Conservation (phyloP, 2,113 vertebrate species). For the Tetrao urogallus region DNA sequence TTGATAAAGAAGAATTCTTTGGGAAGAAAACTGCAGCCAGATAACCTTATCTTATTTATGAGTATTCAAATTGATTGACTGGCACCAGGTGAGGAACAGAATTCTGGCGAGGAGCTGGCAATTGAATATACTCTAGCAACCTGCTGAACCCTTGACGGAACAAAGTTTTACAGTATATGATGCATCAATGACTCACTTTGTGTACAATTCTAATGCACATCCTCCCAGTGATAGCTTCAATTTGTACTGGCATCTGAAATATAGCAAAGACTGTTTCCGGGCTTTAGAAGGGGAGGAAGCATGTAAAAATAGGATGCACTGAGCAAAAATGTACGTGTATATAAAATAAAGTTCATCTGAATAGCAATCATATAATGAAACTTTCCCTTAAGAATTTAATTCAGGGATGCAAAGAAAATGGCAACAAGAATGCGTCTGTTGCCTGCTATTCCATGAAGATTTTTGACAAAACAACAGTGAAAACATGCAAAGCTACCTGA, state of each 20-base stretch:
- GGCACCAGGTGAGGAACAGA: conserved; percentile 30
- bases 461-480: conserved; percentile 15
- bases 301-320: not conserved
- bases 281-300: not conserved
- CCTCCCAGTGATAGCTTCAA: conserved; percentile 27
- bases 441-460: not conserved
- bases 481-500: not conserved
- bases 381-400: not conserved
- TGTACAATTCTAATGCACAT: conserved; percentile 35
- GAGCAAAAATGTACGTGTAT: not conserved
- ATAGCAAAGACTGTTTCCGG: not conserved
- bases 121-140: conserved; percentile 28
- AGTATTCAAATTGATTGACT: conserved; percentile 48
- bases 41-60: conserved; percentile 57
- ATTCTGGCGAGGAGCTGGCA: conserved; percentile 34
- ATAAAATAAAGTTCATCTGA: not conserved
- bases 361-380: not conserved
- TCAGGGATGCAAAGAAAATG: not conserved
- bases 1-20: conserved; percentile 21
- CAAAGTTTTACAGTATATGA: conserved; percentile 12
- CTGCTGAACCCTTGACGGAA: conserved; percentile 24
- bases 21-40: conserved; percentile 20
- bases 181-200: conserved; percentile 41
- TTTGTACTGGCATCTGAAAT: not conserved
- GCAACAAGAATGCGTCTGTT: not conserved